Percentiles rank a stretch among this genome's conserved stretches.
phyloP scores from a whole-genome alignment of 2,888 invertebrate species.

The Alitta virens region DNA sequence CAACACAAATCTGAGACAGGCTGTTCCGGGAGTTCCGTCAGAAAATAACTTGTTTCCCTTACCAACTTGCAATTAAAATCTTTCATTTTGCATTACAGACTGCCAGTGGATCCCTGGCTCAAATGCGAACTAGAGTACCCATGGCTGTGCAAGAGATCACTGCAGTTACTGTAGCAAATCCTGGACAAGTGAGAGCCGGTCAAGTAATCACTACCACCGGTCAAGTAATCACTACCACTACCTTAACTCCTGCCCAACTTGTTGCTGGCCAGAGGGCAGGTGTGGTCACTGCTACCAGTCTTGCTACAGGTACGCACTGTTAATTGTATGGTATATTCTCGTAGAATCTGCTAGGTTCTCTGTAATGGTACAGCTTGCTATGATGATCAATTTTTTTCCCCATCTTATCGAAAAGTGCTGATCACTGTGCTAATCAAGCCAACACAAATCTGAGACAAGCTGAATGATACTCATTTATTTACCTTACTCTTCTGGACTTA shows the following conservation, averaged over 20 bases:
- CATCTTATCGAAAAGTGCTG: conserved; percentile 9
- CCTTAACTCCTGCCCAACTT: conserved; percentile 41
- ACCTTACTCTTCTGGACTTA: too few species aligned
- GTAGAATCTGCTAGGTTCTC: too few species aligned
- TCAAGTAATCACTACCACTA: conserved; percentile 34
- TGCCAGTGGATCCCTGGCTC: conserved; percentile 33
- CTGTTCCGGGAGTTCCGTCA: too few species aligned
- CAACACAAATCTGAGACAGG: conserved; percentile 11
- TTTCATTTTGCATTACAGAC: conserved; percentile 32
- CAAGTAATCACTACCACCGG: conserved; percentile 25
- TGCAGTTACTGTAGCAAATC: conserved; percentile 33
- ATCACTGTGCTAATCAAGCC: conserved; percentile 10
- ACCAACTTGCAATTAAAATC: too few species aligned
- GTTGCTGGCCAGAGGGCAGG: conserved; percentile 36
- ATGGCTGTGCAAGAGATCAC: conserved; percentile 40
- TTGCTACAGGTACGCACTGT: conserved; percentile 12
- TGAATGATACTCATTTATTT: too few species aligned
- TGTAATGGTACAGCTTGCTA: neutral
- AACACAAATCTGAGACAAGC: conserved; percentile 10
- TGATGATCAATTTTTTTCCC: conserved; percentile 13
- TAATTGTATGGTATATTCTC: too few species aligned
- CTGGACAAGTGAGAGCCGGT: conserved; percentile 27
- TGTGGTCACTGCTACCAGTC: conserved; percentile 16
- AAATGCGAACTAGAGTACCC: conserved; percentile 22
- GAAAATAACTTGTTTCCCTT: too few species aligned